These are phyloP conservation scores for Incurvaria masculella DNA, from an alignment of 2,888 invertebrate species.

Conservation along the genomic window DNA sequence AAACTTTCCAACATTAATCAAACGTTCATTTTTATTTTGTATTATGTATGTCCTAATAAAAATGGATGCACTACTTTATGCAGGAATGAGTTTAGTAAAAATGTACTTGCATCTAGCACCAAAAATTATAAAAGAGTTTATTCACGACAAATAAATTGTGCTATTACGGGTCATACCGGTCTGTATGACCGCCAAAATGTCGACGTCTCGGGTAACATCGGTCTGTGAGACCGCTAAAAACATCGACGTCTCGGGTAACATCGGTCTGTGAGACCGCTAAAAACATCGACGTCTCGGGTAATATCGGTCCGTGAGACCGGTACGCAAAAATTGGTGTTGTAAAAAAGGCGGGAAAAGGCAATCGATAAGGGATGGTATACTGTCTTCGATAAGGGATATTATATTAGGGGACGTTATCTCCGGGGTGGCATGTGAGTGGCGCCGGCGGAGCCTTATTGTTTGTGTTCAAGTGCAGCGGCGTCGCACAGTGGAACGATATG, in stretches of 20 bases:
- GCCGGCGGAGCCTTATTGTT: no score
- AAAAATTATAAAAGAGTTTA: not conserved
- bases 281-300: not conserved
- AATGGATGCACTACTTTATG: not conserved
- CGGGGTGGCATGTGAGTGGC: no score
- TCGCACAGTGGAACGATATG: no score
- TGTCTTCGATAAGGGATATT: no score
- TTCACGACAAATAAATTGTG: not conserved
- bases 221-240: not conserved
- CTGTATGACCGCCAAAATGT: not conserved
- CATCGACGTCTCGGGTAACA: not conserved
- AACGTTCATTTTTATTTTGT: not conserved
- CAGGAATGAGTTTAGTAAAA: not conserved
- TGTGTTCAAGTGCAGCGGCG: no score
- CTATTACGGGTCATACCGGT: not conserved
- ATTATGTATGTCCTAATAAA: not conserved
- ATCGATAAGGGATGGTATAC: no score
- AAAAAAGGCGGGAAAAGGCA: not conserved
- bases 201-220: not conserved
- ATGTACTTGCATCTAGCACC: not conserved
- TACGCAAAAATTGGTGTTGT: not conserved
- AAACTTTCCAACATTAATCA: not conserved
- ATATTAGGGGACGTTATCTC: no score
- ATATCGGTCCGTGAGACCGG: not conserved
- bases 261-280: not conserved